phyloP scores from a whole-genome alignment of 2,888 invertebrate species.

The Steinernema carpocapsae region DNA sequence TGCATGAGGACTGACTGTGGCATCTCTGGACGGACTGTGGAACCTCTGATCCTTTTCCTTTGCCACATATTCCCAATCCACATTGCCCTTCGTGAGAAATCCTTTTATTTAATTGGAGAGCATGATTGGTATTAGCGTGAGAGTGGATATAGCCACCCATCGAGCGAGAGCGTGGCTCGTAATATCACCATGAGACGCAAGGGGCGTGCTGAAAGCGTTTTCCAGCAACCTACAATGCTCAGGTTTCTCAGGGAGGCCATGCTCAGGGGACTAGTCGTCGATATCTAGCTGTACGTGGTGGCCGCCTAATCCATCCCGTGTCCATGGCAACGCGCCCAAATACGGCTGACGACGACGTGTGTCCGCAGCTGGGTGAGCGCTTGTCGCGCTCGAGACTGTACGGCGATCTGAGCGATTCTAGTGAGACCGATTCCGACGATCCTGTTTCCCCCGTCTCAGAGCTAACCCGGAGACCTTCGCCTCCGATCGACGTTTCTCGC shows the following conservation, averaged over 20 bases:
- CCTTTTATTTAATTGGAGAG: too few species aligned
- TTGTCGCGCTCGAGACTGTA: conserved; percentile 8
- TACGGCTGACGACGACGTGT: neutral
- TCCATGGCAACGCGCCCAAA: conserved; percentile 24
- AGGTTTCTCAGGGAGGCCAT: conserved; percentile 24
- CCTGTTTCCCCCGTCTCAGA: neutral
- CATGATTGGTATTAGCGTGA: too few species aligned
- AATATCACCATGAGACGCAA: too few species aligned
- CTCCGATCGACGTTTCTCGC: too few species aligned
- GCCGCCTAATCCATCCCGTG: conserved; percentile 24
- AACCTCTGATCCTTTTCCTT: too few species aligned
- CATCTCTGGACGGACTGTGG: too few species aligned
- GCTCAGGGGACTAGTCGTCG: conserved; percentile 5
- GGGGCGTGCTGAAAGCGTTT: conserved; percentile 19
- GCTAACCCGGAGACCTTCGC: too few species aligned
- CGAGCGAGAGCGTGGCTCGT: too few species aligned
- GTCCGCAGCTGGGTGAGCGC: conserved; percentile 8
- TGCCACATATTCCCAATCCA: too few species aligned
- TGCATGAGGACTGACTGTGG: too few species aligned
- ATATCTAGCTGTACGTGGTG: conserved; percentile 1
- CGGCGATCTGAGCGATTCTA: conserved; percentile 19
- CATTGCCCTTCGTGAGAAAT: too few species aligned
- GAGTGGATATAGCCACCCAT: too few species aligned
- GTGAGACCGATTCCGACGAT: neutral
- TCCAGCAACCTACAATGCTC: neutral